Evolutionary conservation across 2,888 invertebrate species (phyloP), one percentile per base, ranked within the genome.

Genomic region (Epinotia bilunana): DNA sequence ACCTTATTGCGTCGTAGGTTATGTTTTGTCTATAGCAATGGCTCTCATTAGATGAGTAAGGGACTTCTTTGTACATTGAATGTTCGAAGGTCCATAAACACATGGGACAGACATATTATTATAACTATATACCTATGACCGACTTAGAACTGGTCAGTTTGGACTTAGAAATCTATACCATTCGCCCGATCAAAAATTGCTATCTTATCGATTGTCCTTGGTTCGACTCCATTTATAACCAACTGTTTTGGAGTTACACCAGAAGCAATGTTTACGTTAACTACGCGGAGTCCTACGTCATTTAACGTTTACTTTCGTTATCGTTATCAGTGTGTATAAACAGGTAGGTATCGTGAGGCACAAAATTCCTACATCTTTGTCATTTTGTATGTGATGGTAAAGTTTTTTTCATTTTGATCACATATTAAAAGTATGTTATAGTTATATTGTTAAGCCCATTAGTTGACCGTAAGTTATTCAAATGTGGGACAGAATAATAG

Each of bases 261-360:
- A 61, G 23, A 23, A 49, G 33, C 20, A n/a, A 2, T 49, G 60
- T 60, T 71, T 23, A 61, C 70, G 39, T 5, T 57, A 18, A 43
- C 58, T 13, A 53, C 23, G 23, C 64, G 12, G 49, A 23, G 9
- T 16, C 16, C 49, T 49, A 63, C 70, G 70, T 74, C 74, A 74
- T 55, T 84, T 85, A 90, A 90, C 89, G 87, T 92, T 92, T 91
- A 84, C 86, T 87, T 84, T 79, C 79, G 79, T 80, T 90, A 90
- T 86, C 90, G 77, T 82, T 88, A 89, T 88, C 89, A 78, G 72
- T 60, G 2, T 23, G 46, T 71, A 55, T 74, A 43, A 60, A 71
- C 53, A 71, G 49, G 64, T 61, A 71, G 23, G 74, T 71, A 71
- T 6, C 58, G 43, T 74, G 5, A 53, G 18, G 4, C 43, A 43